Conservation (phyloP, 2,113 vertebrate genomes). For the Hypomesus transpacificus region DNA sequence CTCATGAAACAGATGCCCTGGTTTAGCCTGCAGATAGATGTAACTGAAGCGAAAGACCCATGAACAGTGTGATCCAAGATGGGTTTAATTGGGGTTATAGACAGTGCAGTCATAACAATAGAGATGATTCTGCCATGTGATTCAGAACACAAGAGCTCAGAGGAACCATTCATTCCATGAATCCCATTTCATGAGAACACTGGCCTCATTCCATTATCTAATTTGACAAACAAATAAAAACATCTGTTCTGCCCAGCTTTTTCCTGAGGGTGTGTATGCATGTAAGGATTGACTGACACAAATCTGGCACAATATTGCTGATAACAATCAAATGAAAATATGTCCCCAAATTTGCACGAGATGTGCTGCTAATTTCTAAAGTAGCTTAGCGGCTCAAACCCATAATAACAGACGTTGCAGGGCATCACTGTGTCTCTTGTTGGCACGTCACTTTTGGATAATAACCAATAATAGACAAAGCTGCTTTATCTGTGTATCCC, state of each 20-base stretch:
- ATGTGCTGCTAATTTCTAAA: slow-evolving; percentile 58
- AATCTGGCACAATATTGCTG: slow-evolving; percentile 24
- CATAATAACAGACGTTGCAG: slow-evolving; percentile 11
- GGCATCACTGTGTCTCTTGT: not conserved
- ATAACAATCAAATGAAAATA: slow-evolving; percentile 41
- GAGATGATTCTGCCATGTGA: not conserved
- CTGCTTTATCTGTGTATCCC: slow-evolving; percentile 41
- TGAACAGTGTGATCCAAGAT: not conserved
- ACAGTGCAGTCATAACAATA: slow-evolving; percentile 1
- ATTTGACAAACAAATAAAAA: slow-evolving; percentile 1
- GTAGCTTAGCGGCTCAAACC: slow-evolving; percentile 49
- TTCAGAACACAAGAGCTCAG: not conserved
- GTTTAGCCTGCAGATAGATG: not conserved
- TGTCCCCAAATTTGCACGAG: slow-evolving; percentile 32
- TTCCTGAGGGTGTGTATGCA: not conserved
- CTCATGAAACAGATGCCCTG: not conserved
- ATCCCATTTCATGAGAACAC: not conserved
- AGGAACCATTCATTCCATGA: not conserved
- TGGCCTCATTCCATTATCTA: not conserved
- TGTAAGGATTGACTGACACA: not conserved
- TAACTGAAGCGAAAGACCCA: not conserved
- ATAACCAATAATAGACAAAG: slow-evolving; percentile 43
- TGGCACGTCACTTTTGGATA: slow-evolving; percentile 13
- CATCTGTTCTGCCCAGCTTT: slow-evolving; percentile 8
- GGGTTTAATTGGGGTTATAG: not conserved